Evolutionary conservation across 2,797 vertebrate genomes (phyloP), one percentile per base, ranked within the genome.

Genomic region (Helarctos malayanus): DNA sequence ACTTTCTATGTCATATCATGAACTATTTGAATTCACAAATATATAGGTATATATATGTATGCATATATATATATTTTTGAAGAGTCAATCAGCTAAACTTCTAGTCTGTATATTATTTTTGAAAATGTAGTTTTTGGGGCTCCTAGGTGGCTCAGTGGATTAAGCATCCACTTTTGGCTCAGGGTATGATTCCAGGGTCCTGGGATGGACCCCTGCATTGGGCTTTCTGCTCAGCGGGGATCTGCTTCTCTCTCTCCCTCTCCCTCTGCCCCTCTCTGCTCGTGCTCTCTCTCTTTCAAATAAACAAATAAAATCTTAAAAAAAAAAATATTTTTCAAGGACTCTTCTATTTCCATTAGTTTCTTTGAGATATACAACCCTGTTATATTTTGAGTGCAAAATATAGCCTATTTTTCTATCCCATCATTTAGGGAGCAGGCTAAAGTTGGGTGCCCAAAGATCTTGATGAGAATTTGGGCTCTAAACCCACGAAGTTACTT

Each of bases 101-200:
- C 45, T 71, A 63, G 8, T 16, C 3, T 49, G 82, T 52, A 41
- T 71, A 16, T 82, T 38, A 61, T 49, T 84, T 96, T 85, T 94
- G 41, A 82, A 75, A 38, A 84, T 15, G 19, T 69, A 35, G 52
- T 56, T 91, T 80, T 57, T 15, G 29, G 15, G 15, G 32, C 3
- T 3, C 7, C 63, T n/a, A 32, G 32, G 63, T n/a, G 63, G 29
- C 7, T 63, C 61, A 7, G 61, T 63, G 2, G 1, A 29, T 63
- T 32, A 61, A 63, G 61, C 14, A 0, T 15, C 61, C 7, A 6
- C 61, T 29, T 63, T 63, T 7, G 14, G 29, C 61, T 65, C 7
- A n/a, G 15, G 61, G 6, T 14, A 2, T 63, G 61, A 8, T 63
- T 5, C 2, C 61, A 7, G 14, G 61, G 14, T 63, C 14, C 61